Conservation (phyloP, 2,888 invertebrate genomes). For the Clusia tigrina region DNA sequence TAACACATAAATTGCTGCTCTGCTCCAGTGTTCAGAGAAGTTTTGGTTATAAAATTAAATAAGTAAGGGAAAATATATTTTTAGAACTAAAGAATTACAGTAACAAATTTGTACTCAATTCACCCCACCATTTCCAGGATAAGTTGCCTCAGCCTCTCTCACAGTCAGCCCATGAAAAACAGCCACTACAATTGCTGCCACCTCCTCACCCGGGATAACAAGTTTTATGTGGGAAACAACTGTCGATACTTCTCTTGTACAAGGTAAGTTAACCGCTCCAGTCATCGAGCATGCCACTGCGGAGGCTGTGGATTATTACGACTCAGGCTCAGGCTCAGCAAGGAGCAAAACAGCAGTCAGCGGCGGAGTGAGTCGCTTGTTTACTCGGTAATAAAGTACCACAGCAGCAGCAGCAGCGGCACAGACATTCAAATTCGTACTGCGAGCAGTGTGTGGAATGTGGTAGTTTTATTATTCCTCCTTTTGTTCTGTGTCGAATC, state of each 20-base stretch:
- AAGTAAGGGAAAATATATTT: no score
- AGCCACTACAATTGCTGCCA: conserved; percentile 35
- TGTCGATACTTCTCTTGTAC: no score
- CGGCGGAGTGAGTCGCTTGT: conserved; percentile 15
- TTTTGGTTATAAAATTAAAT: no score
- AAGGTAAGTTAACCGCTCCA: neutral
- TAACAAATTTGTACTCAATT: no score
- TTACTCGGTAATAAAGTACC: conserved; percentile 28
- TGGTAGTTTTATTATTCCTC: conserved; percentile 27
- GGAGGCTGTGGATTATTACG: conserved; percentile 12
- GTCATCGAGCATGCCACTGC: conserved; percentile 5
- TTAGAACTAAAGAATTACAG: no score
- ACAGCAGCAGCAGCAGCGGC: neutral
- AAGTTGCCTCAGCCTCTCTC: no score
- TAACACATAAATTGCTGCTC: no score
- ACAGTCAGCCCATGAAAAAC: neutral
- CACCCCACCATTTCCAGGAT: no score
- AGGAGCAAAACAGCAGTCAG: neutral
- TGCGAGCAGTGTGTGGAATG: neutral
- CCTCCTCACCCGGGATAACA: conserved; percentile 32
- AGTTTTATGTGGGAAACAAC: conserved; percentile 43
- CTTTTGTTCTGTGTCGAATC: conserved; percentile 8
- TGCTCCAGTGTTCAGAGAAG: no score
- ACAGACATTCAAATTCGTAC: neutral
- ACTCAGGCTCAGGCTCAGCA: neutral